Conservation (phyloP, 2,113 vertebrate species). For the Henicopernis longicauda region DNA sequence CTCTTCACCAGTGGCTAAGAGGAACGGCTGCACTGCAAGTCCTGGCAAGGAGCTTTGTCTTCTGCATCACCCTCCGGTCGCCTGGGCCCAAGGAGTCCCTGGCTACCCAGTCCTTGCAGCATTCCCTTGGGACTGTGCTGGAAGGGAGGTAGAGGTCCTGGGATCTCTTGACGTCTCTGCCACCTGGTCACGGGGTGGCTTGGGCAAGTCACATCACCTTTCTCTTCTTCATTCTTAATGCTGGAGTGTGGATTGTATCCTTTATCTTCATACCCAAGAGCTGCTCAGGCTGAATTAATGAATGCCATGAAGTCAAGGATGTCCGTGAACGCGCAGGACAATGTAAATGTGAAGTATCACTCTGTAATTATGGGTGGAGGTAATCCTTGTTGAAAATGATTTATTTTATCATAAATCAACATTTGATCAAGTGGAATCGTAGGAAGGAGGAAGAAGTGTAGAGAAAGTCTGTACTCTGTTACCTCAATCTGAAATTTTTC, state of each 20-base stretch:
- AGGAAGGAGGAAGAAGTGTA: not conserved
- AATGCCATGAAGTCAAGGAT: not conserved
- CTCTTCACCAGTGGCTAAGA: not conserved
- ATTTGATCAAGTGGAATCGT: not conserved
- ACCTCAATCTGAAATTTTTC: not conserved
- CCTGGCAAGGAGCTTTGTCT: not conserved
- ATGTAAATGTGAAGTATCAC: not conserved
- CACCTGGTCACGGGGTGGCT: not conserved
- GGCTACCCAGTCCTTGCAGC: not conserved
- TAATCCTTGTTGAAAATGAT: not conserved
- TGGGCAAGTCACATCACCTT: not conserved
- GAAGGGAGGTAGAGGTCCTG: not conserved
- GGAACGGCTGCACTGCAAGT: accelerated
- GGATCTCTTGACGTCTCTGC: not conserved
- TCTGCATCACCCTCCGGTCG: accelerated
- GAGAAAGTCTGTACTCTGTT: not conserved
- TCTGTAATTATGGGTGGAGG: not conserved
- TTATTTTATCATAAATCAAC: not conserved
- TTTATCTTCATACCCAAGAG: not conserved
- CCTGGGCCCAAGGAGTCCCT: not conserved
- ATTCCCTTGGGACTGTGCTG: not conserved
- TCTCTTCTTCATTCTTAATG: not conserved
- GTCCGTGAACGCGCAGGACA: not conserved
- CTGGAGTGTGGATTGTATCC: not conserved
- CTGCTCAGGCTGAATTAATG: not conserved